Evolutionary conservation across 2,797 vertebrate species (phyloP), one percentile per base, ranked within the genome.

Genomic region (Lacerta viridis): DNA sequence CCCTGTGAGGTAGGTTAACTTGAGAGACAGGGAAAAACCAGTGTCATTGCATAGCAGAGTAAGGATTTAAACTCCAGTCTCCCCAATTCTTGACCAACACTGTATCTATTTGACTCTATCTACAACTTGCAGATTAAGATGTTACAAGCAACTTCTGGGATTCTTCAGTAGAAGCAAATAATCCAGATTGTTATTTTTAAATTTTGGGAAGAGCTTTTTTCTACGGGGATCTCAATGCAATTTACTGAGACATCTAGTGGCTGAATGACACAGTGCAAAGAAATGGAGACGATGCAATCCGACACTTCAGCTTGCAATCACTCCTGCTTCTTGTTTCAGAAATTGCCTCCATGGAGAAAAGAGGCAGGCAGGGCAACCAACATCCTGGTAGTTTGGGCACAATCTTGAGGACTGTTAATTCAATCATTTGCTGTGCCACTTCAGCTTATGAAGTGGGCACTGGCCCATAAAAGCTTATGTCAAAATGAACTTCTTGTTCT

Each of bases 241-340:
- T 41, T 50, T 41, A 55, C 20, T 39, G 59, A 41, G 59, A 81
- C 83, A 76, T 66, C 83, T 80, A 85, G 55, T 85, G 77, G 39
- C 41, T 64, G 3, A 46, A 72, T 43, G 1, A 9, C 27, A 39
- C 68, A 79, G 4, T 46, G 39, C 50, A 50, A 25, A 46, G 33
- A 84, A 74, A 66, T 18, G n/a, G 17, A 61, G 23, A 6, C n/a
- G 18, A 36, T 27, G 33, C 55, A 43, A 10, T 33, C 3, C 33
- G 25, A 46, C n/a, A 66, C 46, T 3, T 85, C 25, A n/a, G 29
- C 55, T 80, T 74, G 17, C n/a, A 61, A 17, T 23, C 27, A 15
- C n/a, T 74, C 64, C 59, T 88, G 20, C 59, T 77, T 55, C 46
- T 33, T 69, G 36, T 55, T 88, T 55, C 81, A 71, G 36, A 87